These are phyloP conservation scores for Stenolophus ochropezus DNA, from an alignment of 2,888 invertebrate genomes.

Conservation along the genomic window DNA sequence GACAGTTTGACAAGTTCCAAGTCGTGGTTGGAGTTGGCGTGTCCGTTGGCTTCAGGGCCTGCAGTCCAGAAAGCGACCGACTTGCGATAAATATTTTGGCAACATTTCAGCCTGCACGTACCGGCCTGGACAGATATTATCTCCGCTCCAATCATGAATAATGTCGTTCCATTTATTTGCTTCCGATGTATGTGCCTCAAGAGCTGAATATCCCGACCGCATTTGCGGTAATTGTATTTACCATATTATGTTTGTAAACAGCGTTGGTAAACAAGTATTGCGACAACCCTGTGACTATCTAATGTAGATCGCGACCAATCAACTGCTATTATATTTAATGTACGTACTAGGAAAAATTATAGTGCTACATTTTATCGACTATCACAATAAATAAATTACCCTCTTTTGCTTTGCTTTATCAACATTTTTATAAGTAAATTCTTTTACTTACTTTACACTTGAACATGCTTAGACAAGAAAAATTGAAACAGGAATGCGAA, in stretches of 20 bases:
- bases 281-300: not conserved
- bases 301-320: not conserved
- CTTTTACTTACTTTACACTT: too few species aligned
- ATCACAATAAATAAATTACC: not conserved
- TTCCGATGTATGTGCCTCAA: constrained; percentile 18
- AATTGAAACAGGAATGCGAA: too few species aligned
- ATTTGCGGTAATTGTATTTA: constrained; percentile 19
- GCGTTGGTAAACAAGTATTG: not conserved
- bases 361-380: too few species aligned
- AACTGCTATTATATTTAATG: not conserved
- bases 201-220: not conserved
- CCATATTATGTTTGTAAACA: not conserved
- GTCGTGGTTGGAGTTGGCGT: constrained; percentile 44
- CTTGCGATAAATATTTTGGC: constrained; percentile 56
- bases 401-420: not conserved
- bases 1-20: constrained; percentile 58
- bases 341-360: not conserved
- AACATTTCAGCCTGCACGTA: constrained; percentile 44
- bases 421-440: too few species aligned
- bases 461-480: too few species aligned
- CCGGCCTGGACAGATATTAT: constrained; percentile 37
- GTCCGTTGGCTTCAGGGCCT: constrained; percentile 25
- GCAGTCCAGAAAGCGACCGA: not conserved
- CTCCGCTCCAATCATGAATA: constrained; percentile 30
- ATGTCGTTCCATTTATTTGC: constrained; percentile 22